A percentile compares a stretch with the other conserved stretches of the same genome.
phyloP scores from a whole-genome alignment of 2,797 vertebrate genomes.

The Oreochromis mossambicus region DNA sequence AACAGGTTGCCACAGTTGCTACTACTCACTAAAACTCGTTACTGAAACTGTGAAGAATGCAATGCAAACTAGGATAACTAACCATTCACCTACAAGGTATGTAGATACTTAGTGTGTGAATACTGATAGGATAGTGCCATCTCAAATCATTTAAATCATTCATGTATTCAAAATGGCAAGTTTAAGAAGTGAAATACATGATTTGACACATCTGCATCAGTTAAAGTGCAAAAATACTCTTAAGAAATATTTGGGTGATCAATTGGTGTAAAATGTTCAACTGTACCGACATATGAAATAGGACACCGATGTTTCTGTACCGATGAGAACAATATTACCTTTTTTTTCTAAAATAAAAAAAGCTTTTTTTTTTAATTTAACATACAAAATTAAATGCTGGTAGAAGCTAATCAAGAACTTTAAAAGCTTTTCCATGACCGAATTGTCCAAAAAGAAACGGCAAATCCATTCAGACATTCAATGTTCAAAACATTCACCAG shows the following conservation, averaged over 20 bases:
- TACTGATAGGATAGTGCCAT: neutral
- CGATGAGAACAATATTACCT: neutral
- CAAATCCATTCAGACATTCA: neutral
- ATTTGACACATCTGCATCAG: neutral
- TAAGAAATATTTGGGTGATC: neutral
- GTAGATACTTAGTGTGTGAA: neutral
- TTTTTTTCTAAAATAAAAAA: neutral
- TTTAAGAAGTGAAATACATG: neutral
- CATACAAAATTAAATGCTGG: neutral
- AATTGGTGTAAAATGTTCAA: neutral
- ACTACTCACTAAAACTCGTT: neutral
- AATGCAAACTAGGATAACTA: neutral
- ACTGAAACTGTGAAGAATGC: neutral
- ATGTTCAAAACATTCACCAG: neutral
- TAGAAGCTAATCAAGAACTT: neutral
- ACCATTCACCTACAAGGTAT: neutral
- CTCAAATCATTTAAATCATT: neutral
- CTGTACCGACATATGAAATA: rapidly evolving
- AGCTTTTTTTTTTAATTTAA: neutral
- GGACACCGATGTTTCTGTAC: neutral
- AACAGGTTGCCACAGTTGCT: neutral
- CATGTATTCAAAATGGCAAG: rapidly evolving
- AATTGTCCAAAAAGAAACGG: neutral
- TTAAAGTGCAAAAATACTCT: neutral
- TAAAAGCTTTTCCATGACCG: neutral